Percentiles rank a stretch among this genome's conserved stretches.
Evolutionary conservation across 2,797 vertebrate genomes (phyloP).

Genomic region (Anas bahamensis): DNA sequence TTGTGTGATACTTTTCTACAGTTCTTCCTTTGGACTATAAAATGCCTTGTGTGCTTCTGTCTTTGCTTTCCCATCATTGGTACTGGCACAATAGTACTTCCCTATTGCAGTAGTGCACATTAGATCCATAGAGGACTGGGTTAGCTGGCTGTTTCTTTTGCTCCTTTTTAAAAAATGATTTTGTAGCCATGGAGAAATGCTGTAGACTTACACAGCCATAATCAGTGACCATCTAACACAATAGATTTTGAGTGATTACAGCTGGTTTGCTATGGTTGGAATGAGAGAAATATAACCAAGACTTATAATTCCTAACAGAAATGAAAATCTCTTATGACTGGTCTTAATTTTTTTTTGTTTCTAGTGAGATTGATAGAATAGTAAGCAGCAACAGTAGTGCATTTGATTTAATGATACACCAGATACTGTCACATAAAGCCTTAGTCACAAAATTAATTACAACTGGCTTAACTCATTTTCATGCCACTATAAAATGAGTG

Average conservation of each 20-base stretch:
- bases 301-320: background rate
- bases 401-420: background rate
- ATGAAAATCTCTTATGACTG: background rate
- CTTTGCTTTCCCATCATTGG: background rate
- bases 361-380: background rate
- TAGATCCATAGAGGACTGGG: background rate
- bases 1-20: background rate
- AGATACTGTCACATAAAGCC: background rate
- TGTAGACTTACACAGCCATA: background rate
- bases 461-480: background rate
- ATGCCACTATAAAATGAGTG: background rate
- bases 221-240: background rate
- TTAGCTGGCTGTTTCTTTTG: background rate
- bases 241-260: background rate
- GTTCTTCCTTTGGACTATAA: background rate
- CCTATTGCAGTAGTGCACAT: fast-evolving
- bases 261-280: background rate
- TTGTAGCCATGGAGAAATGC: background rate
- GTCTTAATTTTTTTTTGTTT: background rate
- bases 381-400: background rate
- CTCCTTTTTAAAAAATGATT: background rate
- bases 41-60: background rate
- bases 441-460: background rate
- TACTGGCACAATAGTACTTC: background rate
- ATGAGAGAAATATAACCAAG: background rate